phyloP scores from a whole-genome alignment of 2,888 invertebrate species.

The Drosophila pseudotalamancana region DNA sequence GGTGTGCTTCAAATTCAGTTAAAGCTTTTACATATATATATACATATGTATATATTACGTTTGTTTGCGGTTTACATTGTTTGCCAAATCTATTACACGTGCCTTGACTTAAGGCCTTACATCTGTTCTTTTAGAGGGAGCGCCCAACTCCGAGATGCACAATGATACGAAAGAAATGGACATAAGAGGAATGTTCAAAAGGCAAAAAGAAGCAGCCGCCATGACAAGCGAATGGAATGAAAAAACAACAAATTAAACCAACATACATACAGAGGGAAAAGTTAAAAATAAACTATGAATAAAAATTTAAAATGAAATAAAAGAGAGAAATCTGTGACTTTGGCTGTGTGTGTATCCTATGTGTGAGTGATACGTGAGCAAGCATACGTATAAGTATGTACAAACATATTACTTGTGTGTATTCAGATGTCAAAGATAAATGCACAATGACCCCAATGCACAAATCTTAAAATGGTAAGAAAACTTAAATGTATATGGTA shows the following conservation, averaged over 20 bases:
- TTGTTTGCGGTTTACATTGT: constrained; percentile 33
- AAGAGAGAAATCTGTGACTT: constrained; percentile 60
- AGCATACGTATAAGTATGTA: constrained; percentile 19
- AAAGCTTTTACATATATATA: constrained; percentile 19
- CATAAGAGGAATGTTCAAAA: constrained; percentile 14
- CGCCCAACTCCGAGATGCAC: constrained; percentile 34
- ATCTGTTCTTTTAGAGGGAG: constrained; percentile 3
- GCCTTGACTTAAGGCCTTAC: constrained; percentile 14
- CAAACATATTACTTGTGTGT: constrained; percentile 28
- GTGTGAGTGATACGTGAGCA: constrained; percentile 35
- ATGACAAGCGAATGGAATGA: constrained; percentile 45
- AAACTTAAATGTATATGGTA: neutral
- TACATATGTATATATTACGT: constrained; percentile 7
- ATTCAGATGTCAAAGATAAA: constrained; percentile 54
- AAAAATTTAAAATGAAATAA: constrained; percentile 53
- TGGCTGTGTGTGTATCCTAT: constrained; percentile 6
- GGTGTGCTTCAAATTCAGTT: constrained; percentile 4
- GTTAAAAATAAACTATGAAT: constrained; percentile 82
- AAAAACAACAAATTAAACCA: constrained; percentile 25
- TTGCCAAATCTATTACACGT: constrained; percentile 45
- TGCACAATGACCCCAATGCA: constrained; percentile 57
- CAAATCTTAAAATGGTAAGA: constrained; percentile 21
- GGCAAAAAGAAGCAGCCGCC: constrained; percentile 2
- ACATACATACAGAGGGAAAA: constrained; percentile 65
- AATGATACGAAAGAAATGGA: constrained; percentile 33